Base-by-base conservation (phyloP, 2,113 vertebrate species). In the Percina caprodes region DNA sequence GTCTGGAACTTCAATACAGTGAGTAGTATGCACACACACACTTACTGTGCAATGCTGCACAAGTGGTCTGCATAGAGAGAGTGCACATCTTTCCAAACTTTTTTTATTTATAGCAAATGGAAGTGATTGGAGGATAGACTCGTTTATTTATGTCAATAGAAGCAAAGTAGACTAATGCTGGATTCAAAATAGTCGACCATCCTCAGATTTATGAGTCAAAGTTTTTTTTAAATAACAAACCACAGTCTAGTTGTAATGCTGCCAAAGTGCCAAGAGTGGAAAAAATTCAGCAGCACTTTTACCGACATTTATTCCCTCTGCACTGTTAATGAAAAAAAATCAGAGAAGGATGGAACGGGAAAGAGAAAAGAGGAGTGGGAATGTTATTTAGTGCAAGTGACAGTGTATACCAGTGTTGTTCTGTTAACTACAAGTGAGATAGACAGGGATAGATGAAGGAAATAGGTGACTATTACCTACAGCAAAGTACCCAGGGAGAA, bases 1-100 rank as follows among this genome's bases (percentile, higher is more conserved):
- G 94, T 95, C 78, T 95, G 93, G 90, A 92, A 94, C 91, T 93
- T 94, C 83, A 93, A 93, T 83, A 88, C 93, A 79, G 95, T 96
- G 90, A 95, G 95, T 94, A 90, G 69, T 48, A 51, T 18, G 7
- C 78, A 39, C 35, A 69, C 66, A 68, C 62, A 80, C 66, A 48
- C 58, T 70, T 15, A 26, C 30, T 12, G 14, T 48, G n/a, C 16
- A 62, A 10, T 59, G 7, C 49, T 45, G 24, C 19, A 39, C 30
- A 49, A 69, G 51, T 21, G 52, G 26, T 10, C 49, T 58, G 61
- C 16, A 42, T 18, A 45, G 21, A 71, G 42, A 79, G 69, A 42
- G 16, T 26, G 16, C 52, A 65, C 24, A 67, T 13, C 2, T 54
- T 59, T 6, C 2, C 0, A 0, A 59, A 21, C 1, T 35, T 51